Conservation (phyloP, 37 sponge, comb jelly and placozoan species). For the Mnemiopsis leidyi region DNA sequence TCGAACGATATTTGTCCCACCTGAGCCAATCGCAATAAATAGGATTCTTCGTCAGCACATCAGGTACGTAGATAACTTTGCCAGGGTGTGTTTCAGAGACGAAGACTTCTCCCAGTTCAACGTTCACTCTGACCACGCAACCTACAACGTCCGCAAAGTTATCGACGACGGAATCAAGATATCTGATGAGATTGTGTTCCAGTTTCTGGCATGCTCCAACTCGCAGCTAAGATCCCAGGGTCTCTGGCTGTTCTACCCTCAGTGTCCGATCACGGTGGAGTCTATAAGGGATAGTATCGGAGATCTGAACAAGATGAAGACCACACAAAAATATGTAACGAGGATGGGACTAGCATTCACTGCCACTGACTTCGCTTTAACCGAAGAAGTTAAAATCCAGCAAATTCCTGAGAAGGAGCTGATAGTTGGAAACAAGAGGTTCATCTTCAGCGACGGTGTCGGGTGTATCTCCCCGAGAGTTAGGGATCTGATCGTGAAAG, state of each 20-base stretch:
- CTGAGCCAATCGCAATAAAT: constrained; percentile 63
- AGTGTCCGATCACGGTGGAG: constrained; percentile 51
- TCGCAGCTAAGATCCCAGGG: constrained; percentile 52
- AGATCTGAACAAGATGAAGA: constrained; percentile 50
- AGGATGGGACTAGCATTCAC: constrained; percentile 64
- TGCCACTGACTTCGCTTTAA: constrained; percentile 53
- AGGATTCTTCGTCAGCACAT: constrained; percentile 53
- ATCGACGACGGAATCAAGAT: constrained; percentile 49
- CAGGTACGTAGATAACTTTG: constrained; percentile 35
- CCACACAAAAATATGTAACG: constrained; percentile 39
- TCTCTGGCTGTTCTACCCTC: constrained; percentile 62
- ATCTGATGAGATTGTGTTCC: constrained; percentile 33
- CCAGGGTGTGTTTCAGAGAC: constrained; percentile 65
- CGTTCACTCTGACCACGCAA: constrained; percentile 48
- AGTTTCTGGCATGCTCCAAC: constrained; percentile 55
- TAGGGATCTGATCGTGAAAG: constrained; percentile 20
- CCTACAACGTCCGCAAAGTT: constrained; percentile 17
- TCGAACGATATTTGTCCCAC: constrained; percentile 40
- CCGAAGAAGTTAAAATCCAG: constrained; percentile 8
- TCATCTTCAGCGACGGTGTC: constrained; percentile 64
- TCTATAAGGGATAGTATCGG: constrained; percentile 62
- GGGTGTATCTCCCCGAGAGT: constrained; percentile 67
- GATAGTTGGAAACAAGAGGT: constrained; percentile 49
- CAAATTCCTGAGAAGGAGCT: neutral
- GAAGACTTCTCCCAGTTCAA: constrained; percentile 65